These are phyloP conservation scores for Orthonychiurus folsomi DNA, from an alignment of 2,888 invertebrate genomes.

Conservation along the genomic window DNA sequence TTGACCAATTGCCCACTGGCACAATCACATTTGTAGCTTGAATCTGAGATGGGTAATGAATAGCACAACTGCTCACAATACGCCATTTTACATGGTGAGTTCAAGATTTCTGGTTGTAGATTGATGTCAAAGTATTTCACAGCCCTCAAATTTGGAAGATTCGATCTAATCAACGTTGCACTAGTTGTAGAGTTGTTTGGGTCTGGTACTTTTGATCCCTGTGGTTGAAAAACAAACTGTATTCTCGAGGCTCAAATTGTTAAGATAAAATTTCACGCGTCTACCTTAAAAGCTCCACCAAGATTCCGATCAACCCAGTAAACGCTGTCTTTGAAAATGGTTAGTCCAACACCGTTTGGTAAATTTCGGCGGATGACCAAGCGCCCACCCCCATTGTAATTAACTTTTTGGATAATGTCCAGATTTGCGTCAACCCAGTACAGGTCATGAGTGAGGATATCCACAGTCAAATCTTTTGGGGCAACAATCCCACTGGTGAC, in stretches of 20 bases:
- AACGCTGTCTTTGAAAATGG: slow-evolving; percentile 70
- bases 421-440: slow-evolving; percentile 95
- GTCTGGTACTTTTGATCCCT: slow-evolving; percentile 44
- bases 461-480: slow-evolving; percentile 82
- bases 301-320: slow-evolving; percentile 94
- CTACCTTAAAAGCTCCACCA: slow-evolving; percentile 67
- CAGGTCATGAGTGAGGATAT: slow-evolving; percentile 86
- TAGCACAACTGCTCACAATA: slow-evolving; percentile 94
- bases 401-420: slow-evolving; percentile 89
- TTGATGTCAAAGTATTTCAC: slow-evolving; percentile 82
- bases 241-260: background rate
- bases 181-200: slow-evolving; percentile 4
- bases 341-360: slow-evolving; percentile 89
- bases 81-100: slow-evolving; percentile 65
- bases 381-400: slow-evolving; percentile 68
- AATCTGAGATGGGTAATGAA: slow-evolving; percentile 57
- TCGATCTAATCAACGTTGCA: slow-evolving; percentile 45
- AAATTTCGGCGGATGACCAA: slow-evolving; percentile 72
- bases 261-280: background rate
- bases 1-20: slow-evolving; percentile 67
- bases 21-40: slow-evolving; percentile 66
- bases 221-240: background rate
- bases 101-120: slow-evolving; percentile 70
- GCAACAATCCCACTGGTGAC: slow-evolving; percentile 84
- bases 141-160: slow-evolving; percentile 66